Evolutionary conservation across 2,888 invertebrate genomes (phyloP), one percentile per base, ranked within the genome.

Genomic region (Nephrotoma guestfalica): DNA sequence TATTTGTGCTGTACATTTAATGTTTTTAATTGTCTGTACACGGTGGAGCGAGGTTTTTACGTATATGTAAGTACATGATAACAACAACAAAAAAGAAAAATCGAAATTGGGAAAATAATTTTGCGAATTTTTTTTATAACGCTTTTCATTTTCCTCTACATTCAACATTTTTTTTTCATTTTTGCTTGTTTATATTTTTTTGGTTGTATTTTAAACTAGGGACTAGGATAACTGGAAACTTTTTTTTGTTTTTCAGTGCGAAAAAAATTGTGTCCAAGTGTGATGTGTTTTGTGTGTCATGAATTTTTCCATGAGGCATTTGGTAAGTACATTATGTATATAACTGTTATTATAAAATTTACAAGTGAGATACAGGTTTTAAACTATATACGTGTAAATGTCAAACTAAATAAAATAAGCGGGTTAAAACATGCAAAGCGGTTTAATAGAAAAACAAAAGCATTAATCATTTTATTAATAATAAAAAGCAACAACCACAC

Each of bases 201-300:
- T 71, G 18, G 71, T 71, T 47, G 9, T 47, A 4, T 71, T 71
- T 30, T 30, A 30, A 71, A 71, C 71, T 18, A 71, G 71, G 30
- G 18, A 71, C 71, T 71, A 71, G 18, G 18, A 71, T 71, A 71
- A 71, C 71, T 71, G 71, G 30, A 30, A 71, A 71, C 11, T 71
- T 71, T 71, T 87, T 88, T 88, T 87, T 87, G 86, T 87, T 87
- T 88, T 88, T 88, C 88, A 88, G 88, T 88, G 88, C 88, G 88
- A 88, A 88, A 87, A 88, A 86, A 87, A 88, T 87, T 88, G 88
- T 88, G 88, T 88, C 87, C 87, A 87, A 88, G 88, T 88, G 88
- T 88, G 88, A 88, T 88, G 88, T 88, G 88, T 87, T 88, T 87
- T 87, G 87, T 88, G 88, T 87, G 88, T 87, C 45, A 86, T 86